phyloP scores from a whole-genome alignment of 2,888 invertebrate species.

The Seira musarum region DNA sequence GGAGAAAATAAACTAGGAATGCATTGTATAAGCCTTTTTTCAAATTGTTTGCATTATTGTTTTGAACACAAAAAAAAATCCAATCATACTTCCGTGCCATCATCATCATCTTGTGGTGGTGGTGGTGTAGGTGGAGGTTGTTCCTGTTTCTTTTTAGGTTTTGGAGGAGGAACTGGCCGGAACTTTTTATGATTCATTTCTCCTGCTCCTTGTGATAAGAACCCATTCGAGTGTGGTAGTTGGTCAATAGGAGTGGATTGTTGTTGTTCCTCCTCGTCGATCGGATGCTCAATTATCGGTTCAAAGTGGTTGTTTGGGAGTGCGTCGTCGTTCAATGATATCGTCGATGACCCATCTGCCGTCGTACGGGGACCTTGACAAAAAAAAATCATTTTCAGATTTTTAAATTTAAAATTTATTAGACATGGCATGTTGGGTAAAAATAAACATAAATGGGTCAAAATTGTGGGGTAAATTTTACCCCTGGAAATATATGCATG shows the following conservation, averaged over 20 bases:
- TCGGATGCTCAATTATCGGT: slow-evolving; percentile 24
- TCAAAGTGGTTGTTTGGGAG: slow-evolving; percentile 18
- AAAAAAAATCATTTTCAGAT: neutral
- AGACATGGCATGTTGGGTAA: neutral
- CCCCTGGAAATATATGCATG: no score
- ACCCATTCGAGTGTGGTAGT: slow-evolving; percentile 4
- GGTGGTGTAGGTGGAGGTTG: neutral
- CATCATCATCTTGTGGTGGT: neutral
- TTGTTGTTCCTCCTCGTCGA: neutral
- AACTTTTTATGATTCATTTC: slow-evolving; percentile 6
- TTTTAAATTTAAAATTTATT: neutral
- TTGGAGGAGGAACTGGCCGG: slow-evolving; percentile 33
- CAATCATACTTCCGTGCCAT: slow-evolving; percentile 32
- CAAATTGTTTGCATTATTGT: no score
- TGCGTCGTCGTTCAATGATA: slow-evolving; percentile 21
- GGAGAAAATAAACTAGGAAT: no score
- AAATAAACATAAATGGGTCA: neutral
- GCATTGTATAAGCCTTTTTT: no score
- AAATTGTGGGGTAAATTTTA: no score
- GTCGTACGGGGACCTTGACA: slow-evolving; percentile 27
- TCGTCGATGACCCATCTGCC: slow-evolving; percentile 28
- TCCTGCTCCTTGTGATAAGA: no score
- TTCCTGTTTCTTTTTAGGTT: slow-evolving; percentile 35
- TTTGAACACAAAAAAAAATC: neutral
- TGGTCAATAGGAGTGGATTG: neutral